These are phyloP conservation scores for Ischnus inquisitorius DNA, from an alignment of 2,888 invertebrate genomes.

Conservation along the genomic window DNA sequence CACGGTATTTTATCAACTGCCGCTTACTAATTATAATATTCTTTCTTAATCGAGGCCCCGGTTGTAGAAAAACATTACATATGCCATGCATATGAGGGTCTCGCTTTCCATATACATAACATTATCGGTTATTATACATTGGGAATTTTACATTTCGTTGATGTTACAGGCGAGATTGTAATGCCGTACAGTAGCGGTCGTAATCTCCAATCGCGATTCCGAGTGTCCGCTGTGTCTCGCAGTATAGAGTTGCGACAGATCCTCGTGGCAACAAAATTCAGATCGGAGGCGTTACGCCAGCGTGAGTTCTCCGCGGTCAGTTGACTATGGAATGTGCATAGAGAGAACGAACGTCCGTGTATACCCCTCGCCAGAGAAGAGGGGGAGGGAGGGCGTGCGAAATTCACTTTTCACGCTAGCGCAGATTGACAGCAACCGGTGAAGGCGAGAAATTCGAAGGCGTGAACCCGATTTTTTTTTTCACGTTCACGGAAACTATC, in stretches of 20 bases:
- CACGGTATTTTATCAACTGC: constrained; percentile 4
- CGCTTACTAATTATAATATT: constrained; percentile 9
- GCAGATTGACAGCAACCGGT: constrained; percentile 33
- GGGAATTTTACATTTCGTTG: constrained; percentile 20
- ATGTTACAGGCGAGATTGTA: constrained; percentile 16
- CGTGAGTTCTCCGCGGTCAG: constrained; percentile 72
- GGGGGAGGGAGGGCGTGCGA: constrained; percentile 16
- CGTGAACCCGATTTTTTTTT: constrained; percentile 4
- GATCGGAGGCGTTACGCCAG: constrained; percentile 70
- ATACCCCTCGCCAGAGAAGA: not conserved
- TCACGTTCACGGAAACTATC: not conserved
- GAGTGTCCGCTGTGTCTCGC: constrained; percentile 46
- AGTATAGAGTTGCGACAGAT: constrained; percentile 65
- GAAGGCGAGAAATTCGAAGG: not conserved
- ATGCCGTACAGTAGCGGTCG: not conserved
- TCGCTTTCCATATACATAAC: constrained; percentile 4
- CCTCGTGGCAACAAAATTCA: constrained; percentile 67
- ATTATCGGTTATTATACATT: constrained; percentile 14
- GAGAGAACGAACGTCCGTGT: constrained; percentile 50
- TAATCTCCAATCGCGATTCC: constrained; percentile 52
- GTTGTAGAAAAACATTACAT: not conserved
- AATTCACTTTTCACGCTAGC: constrained; percentile 62
- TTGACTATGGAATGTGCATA: constrained; percentile 71
- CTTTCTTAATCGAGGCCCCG: constrained; percentile 8
- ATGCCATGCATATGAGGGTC: not conserved